Evolutionary conservation across 2,797 vertebrate genomes (phyloP), one percentile per base, ranked within the genome.

Genomic region (Apogon hyalosoma): DNA sequence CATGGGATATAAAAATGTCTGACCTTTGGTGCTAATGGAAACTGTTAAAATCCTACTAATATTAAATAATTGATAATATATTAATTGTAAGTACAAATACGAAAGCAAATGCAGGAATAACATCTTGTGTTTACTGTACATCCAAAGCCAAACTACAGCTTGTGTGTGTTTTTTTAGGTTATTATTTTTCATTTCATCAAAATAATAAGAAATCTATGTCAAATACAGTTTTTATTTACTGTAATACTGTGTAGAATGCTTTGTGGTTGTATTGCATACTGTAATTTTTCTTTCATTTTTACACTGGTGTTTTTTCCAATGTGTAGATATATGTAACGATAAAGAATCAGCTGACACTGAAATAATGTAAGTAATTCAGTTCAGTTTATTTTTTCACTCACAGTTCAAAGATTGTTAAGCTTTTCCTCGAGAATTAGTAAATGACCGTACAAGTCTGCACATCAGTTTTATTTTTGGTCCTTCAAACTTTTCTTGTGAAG

Each of bases 401-500:
- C 19, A 31, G 2, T 50, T 12, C 21, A 63, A 45, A 16, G 11
- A 6, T 39, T 41, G 18, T 18, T 72, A 53, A 18, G 18, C 56
- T 69, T 57, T 61, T 18, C 54, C 70, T 74, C 6, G 58, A 46
- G 9, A 61, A 66, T 68, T 36, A 36, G 21, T 46, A 58, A 78
- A 75, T 80, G 84, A 75, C 84, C 74, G 49, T 10, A 52, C 50
- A 46, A 53, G 50, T 52, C 41, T 48, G 66, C 12, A 4, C 63
- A 49, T 79, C 73, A 66, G 61, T 79, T 82, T 83, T 80, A 87
- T 85, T 88, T 88, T 84, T 80, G 79, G 70, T 69, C 69, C 63
- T 84, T 85, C 67, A 87, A 92, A 91, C 85, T 92, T 90, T 57
- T 86, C 77, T 52, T 87, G 50, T 85, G 84, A 88, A 87, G 90